Evolutionary conservation across 53 echinoderm and acorn worm genomes (phyloP).

Genomic region (Pentamera pediparva): DNA sequence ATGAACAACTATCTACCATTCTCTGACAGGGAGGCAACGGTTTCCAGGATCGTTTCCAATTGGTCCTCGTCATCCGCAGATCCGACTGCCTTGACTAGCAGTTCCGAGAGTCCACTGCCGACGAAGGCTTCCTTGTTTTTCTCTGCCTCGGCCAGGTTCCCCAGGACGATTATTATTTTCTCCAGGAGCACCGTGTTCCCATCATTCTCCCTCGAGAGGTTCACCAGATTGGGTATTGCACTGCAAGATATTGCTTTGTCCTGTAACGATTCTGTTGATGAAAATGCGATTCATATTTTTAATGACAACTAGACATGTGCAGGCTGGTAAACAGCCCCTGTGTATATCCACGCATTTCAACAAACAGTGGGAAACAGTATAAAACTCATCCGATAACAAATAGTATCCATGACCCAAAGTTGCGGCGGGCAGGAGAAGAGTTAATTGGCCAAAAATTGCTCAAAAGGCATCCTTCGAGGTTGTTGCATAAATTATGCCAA

Average conservation of each 20-base stretch:
- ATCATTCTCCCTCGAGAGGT: conserved; percentile 56
- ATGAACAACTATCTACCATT: conserved; percentile 72
- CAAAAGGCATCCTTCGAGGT: too few species aligned
- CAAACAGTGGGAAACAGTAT: too few species aligned
- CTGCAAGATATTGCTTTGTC: conserved; percentile 64
- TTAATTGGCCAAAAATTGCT: too few species aligned
- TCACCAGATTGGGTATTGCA: conserved; percentile 59
- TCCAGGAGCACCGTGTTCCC: conserved; percentile 69
- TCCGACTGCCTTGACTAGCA: conserved; percentile 59
- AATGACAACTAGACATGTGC: too few species aligned
- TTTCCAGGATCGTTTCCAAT: conserved; percentile 77
- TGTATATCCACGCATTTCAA: too few species aligned
- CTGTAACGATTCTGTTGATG: conserved; percentile 51
- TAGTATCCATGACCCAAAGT: too few species aligned
- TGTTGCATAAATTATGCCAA: too few species aligned
- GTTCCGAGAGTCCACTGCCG: conserved; percentile 60
- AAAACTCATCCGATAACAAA: too few species aligned
- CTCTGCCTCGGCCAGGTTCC: conserved; percentile 80
- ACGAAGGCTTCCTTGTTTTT: conserved; percentile 68
- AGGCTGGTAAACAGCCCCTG: too few species aligned
- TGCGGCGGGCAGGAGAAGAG: too few species aligned
- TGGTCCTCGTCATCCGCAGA: conserved; percentile 70
- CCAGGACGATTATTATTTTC: conserved; percentile 80
- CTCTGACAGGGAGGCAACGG: conserved; percentile 82
- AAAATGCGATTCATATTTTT: too few species aligned